Conservation (phyloP, 2,113 vertebrate genomes). For the Hippocampus comes region DNA sequence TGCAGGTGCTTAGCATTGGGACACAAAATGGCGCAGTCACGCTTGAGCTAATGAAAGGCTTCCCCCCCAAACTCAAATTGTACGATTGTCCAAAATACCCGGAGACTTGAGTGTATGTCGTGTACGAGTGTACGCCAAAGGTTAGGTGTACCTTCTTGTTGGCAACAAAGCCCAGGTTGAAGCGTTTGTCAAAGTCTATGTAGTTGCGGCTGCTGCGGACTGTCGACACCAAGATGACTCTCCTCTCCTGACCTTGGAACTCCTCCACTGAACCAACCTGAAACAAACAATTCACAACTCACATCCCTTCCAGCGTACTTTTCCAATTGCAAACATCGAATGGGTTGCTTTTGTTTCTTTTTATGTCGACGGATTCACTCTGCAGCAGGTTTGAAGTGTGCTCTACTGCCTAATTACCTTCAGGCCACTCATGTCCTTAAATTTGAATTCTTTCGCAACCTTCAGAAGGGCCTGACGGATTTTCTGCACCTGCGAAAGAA, state of each 20-base stretch:
- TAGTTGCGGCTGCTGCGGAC: constrained; percentile 81
- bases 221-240: constrained; percentile 83
- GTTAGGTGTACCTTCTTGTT: constrained; percentile 81
- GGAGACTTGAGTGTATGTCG: not conserved
- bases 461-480: constrained; percentile 76
- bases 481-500: constrained; percentile 83
- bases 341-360: too few species aligned
- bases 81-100: too few species aligned
- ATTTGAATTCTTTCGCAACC: constrained; percentile 61
- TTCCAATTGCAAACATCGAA: not conserved
- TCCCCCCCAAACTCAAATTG: too few species aligned
- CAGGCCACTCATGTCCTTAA: constrained; percentile 65
- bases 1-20: too few species aligned
- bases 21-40: too few species aligned
- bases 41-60: too few species aligned
- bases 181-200: constrained; percentile 70
- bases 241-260: constrained; percentile 93
- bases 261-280: constrained; percentile 95
- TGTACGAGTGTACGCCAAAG: fast-evolving
- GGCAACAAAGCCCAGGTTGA: constrained; percentile 88
- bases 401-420: constrained; percentile 72
- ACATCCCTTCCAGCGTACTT: not conserved
- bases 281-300: constrained; percentile 5
- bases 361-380: too few species aligned
- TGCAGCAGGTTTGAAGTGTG: too few species aligned